These are phyloP conservation scores for Drosophila simulans DNA, from an alignment of 1,140 invertebrate species.

Conservation along the genomic window DNA sequence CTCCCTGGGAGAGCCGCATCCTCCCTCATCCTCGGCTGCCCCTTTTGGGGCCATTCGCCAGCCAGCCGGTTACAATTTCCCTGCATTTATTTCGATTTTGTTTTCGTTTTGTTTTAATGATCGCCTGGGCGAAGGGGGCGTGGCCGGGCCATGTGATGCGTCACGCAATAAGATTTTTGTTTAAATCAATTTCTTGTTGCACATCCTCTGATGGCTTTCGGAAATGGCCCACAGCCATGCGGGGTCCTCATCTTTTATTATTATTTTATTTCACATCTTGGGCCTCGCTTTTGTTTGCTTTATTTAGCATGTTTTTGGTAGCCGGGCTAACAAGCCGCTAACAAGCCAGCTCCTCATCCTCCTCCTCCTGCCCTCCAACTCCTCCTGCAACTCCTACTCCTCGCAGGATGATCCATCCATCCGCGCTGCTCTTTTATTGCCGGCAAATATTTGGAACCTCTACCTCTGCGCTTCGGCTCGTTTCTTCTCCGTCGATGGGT, in stretches of 20 bases:
- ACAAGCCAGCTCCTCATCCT: conserved; percentile 50
- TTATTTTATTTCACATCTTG: conserved; percentile 47
- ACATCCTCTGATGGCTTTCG: conserved; percentile 66
- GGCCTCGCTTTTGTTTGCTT: conserved; percentile 19
- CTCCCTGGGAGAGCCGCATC: not conserved
- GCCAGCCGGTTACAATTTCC: conserved; percentile 35
- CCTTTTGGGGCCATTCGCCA: not conserved
- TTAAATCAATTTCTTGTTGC: conserved; percentile 54
- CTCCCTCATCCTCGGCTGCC: not conserved
- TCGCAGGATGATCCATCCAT: conserved; percentile 50
- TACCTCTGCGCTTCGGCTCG: conserved; percentile 49
- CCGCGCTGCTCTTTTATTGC: conserved; percentile 62
- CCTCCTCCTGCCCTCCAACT: conserved; percentile 9
- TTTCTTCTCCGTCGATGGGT: conserved; percentile 39
- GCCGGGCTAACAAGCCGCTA: conserved; percentile 72
- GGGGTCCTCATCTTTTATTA: conserved; percentile 67
- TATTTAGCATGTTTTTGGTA: conserved; percentile 48
- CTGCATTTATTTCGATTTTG: conserved; percentile 33
- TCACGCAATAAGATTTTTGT: conserved; percentile 71
- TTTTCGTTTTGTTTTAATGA: conserved; percentile 50
- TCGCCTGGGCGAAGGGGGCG: conserved; percentile 45
- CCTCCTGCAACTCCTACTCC: conserved; percentile 2
- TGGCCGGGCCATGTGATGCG: conserved; percentile 63
- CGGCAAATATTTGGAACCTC: conserved; percentile 68
- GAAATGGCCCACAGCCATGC: conserved; percentile 76